These are phyloP conservation scores for Oenanthe oenanthe DNA, from an alignment of 2,113 vertebrate species.

Conservation along the genomic window DNA sequence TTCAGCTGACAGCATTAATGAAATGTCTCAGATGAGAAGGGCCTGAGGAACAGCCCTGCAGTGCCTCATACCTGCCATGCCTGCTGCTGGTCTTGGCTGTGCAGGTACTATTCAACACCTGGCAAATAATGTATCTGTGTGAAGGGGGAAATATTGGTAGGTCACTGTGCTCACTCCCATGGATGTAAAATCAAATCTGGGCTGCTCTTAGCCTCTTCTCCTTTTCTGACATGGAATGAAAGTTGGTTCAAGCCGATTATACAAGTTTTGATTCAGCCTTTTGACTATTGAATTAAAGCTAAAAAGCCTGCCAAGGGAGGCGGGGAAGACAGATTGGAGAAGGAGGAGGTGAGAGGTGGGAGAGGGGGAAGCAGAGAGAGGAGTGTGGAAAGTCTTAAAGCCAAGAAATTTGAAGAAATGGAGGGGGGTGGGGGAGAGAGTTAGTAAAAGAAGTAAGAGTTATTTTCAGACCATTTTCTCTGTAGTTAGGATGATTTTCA, in stretches of 20 bases:
- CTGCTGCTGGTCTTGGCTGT: neutral
- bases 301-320: slow-evolving; percentile 80
- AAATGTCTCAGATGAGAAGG: neutral
- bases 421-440: neutral
- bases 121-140: accelerated
- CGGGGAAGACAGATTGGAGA: slow-evolving; percentile 83
- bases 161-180: neutral
- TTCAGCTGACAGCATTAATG: neutral
- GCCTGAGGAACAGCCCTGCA: neutral
- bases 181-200: neutral
- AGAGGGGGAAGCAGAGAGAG: slow-evolving; percentile 77
- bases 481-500: slow-evolving; percentile 63
- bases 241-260: slow-evolving; percentile 76
- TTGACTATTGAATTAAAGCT: slow-evolving; percentile 82
- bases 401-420: slow-evolving; percentile 78
- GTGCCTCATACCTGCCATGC: neutral
- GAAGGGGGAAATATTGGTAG: neutral
- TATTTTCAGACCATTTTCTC: slow-evolving; percentile 68
- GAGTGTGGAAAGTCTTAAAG: slow-evolving; percentile 79
- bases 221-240: slow-evolving; percentile 51
- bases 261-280: slow-evolving; percentile 80
- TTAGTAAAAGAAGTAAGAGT: slow-evolving; percentile 74
- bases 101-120: neutral
- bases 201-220: neutral
- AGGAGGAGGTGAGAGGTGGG: slow-evolving; percentile 84